Base-by-base conservation (phyloP, 2,113 vertebrate genomes). In the Hyla sarda region DNA sequence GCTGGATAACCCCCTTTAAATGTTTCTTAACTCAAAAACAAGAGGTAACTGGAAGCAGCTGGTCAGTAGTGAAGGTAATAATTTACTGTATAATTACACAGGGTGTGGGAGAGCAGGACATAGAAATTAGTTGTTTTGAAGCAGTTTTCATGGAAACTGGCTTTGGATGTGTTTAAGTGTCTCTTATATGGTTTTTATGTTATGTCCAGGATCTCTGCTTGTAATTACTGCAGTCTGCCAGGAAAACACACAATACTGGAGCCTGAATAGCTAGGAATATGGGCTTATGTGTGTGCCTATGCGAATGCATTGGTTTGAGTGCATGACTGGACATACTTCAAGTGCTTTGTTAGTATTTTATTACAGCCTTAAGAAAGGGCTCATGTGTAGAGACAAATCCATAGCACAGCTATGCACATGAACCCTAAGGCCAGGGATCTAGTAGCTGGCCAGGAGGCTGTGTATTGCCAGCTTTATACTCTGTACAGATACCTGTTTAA, bases 51-150 rank as follows among this genome's bases (percentile, higher is more conserved):
- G 16, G 54, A 82, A 54, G 47, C 82, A 83, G 82, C 65, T 73
- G 82, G 82, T 73, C 82, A 72, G 45, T 30, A 7, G 23, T 2
- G 17, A 72, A 83, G 67, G 82, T 54, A 32, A 52, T 72, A 73
- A 83, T 83, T 83, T 83, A 16, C 82, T 72, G 16, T 83, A 41
- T 83, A 83, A 83, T 83, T 83, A 73, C 67, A 83, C 45, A 73
- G 47, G 47, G 21, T 45, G 45, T 37, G 30, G 28, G 48, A 72
- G 82, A 72, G 82, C 50, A 30, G 48, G 30, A 37, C 82, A 83
- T 30, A 83, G 60, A 83, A 69, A 69, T 82, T 12, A 82, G 65
- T 71, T 83, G 80, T 83, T 83, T 83, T 54, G 65, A 50, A 71
- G 67, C 54, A 34, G 65, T 82, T 72, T 79, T 73, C 82, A 72